phyloP scores from a whole-genome alignment of 1,140 invertebrate genomes.

The Pristionchus pacificus region DNA sequence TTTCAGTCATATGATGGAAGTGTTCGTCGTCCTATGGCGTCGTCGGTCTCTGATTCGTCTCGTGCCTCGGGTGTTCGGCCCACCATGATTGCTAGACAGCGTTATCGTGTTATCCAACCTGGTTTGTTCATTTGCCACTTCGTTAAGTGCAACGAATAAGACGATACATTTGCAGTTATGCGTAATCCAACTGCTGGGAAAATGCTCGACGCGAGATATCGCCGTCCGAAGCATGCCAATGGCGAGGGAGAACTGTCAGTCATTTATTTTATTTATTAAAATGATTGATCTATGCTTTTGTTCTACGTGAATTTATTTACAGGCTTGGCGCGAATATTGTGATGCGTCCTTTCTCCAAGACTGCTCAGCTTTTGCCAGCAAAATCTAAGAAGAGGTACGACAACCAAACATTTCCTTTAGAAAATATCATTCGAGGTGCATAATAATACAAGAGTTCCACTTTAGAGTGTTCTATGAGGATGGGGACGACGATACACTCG shows the following conservation, averaged over 20 bases:
- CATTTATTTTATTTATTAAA: not conserved
- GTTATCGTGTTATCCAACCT: not conserved
- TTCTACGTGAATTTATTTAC: too few relatives aligned
- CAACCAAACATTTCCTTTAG: not conserved
- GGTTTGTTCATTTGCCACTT: not conserved
- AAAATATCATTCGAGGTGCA: too few relatives aligned
- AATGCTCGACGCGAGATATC: not conserved
- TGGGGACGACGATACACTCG: not conserved
- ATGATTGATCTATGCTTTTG: too few relatives aligned
- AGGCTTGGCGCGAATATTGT: not conserved
- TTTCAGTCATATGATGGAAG: too few relatives aligned
- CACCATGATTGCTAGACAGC: not conserved
- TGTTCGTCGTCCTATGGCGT: too few relatives aligned
- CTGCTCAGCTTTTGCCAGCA: not conserved
- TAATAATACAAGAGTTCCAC: not conserved
- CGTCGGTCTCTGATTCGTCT: not conserved
- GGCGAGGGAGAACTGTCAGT: not conserved
- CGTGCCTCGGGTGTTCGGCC: not conserved
- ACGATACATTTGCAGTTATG: not conserved
- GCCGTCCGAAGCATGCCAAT: not conserved
- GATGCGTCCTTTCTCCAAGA: not conserved
- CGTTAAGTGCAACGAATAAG: not conserved
- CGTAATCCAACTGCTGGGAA: not conserved
- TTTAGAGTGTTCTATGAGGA: not conserved
- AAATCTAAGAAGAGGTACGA: not conserved